Evolutionary conservation across 2,797 vertebrate genomes (phyloP), one percentile per base, ranked within the genome.

Genomic region (Sphenopsis melanotis): DNA sequence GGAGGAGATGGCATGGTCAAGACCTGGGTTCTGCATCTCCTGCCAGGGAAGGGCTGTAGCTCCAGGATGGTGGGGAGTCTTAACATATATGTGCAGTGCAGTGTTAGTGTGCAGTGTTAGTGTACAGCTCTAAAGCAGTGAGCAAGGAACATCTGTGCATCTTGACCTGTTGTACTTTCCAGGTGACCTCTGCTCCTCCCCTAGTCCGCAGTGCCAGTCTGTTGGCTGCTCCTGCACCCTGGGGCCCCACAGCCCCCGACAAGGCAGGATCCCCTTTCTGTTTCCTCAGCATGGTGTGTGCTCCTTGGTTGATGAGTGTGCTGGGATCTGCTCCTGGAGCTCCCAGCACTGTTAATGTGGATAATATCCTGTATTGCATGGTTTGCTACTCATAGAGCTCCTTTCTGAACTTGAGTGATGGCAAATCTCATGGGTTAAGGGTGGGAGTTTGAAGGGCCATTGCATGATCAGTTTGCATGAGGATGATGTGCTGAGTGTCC

Each of bases 231-330:
- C 47, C 23, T 27, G 87, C 68, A 8, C 86, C 78, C 44, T 32
- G 10, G 10, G 57, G 19, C 0, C 44, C 72, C 15, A 41, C 69
- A 2, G 3, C 63, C 57, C 66, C 82, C 14, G 79, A 96, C 77
- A 96, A 94, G 93, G 96, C 97, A 95, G 93, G 96, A 83, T n/a
- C 26, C 68, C 47, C 56, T 93, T 93, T 92, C 85, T 95, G 4
- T 65, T 89, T 90, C 30, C 55, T 92, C 36, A 66, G 94, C 94
- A 91, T 96, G 90, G 59, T 60, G 81, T 76, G 76, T 96, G 87
- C 39, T 65, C 12, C 47, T 59, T 56, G 46, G 3, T 37, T 17
- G 5, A 15, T 60, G 41, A 8, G 9, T n/a, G 75, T 87, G 77
- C 69, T 76, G n/a, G 30, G 56, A 36, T 68, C 80, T 72, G 75